These are phyloP conservation scores for Fulica atra DNA, from an alignment of 2,113 vertebrate species.

Conservation along the genomic window DNA sequence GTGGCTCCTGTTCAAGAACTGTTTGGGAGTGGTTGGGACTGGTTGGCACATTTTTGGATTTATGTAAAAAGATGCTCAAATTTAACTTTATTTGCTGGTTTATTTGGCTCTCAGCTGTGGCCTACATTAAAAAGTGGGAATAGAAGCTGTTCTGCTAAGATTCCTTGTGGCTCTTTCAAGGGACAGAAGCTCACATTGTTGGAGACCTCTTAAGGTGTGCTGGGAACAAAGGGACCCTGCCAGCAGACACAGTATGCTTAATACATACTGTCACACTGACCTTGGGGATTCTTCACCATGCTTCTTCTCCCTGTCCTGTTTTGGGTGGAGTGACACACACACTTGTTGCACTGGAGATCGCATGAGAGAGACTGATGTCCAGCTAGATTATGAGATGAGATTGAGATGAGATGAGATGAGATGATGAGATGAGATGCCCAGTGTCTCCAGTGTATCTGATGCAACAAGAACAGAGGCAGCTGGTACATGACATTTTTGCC, in stretches of 20 bases:
- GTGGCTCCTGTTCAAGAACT: neutral
- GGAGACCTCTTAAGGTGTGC: neutral
- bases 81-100: neutral
- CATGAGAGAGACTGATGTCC: neutral
- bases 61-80: neutral
- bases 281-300: neutral
- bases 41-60: neutral
- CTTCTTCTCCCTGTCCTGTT: neutral
- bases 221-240: neutral
- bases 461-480: neutral
- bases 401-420: too few species aligned
- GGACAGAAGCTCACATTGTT: neutral
- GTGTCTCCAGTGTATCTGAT: neutral
- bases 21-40: neutral
- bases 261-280: neutral
- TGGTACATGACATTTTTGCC: neutral
- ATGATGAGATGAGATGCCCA: too few species aligned
- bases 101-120: neutral
- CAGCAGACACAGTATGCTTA: neutral
- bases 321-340: accelerated
- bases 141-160: neutral
- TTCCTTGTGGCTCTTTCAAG: neutral
- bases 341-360: neutral
- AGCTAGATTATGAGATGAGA: neutral
- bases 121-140: neutral